Evolutionary conservation across 1,140 invertebrate species (phyloP).

Genomic region (Drosophila arawakana): DNA sequence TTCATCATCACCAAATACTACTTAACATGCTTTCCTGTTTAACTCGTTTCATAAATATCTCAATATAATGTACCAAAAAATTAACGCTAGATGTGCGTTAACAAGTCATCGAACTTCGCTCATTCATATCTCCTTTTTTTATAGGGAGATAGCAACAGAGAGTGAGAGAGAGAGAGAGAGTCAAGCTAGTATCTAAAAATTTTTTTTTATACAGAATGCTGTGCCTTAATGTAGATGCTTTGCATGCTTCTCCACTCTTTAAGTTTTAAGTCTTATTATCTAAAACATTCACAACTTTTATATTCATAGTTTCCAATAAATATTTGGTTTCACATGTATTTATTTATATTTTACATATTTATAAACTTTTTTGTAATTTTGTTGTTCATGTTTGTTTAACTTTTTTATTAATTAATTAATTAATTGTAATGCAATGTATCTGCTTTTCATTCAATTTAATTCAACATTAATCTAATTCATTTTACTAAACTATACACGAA

Average conservation of each 20-base stretch:
- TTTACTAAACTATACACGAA: slow-evolving; percentile 79
- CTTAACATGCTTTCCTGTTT: slow-evolving; percentile 22
- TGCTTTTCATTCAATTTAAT: slow-evolving; percentile 61
- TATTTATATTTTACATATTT: slow-evolving; percentile 19
- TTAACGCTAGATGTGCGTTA: slow-evolving; percentile 35
- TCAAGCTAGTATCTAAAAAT: slow-evolving; percentile 23
- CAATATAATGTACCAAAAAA: slow-evolving; percentile 48
- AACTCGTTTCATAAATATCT: slow-evolving; percentile 20
- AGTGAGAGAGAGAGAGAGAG: too few species aligned
- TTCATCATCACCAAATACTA: slow-evolving; percentile 4
- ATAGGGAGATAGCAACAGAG: too few species aligned
- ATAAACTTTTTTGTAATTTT: slow-evolving; percentile 11
- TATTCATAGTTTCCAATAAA: slow-evolving; percentile 33
- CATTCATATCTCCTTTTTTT: background rate
- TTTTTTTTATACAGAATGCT: slow-evolving; percentile 60
- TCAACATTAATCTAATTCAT: slow-evolving; percentile 78
- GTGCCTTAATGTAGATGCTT: slow-evolving; percentile 73
- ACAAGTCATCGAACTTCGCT: slow-evolving; percentile 18
- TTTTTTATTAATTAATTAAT: slow-evolving; percentile 37
- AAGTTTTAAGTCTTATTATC: slow-evolving; percentile 34
- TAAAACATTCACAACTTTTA: slow-evolving; percentile 50
- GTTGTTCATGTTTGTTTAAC: slow-evolving; percentile 27
- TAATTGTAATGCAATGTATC: slow-evolving; percentile 30
- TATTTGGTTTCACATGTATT: slow-evolving; percentile 33
- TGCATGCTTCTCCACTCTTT: slow-evolving; percentile 56